Percentiles rank a stretch among this genome's conserved stretches.
These are phyloP conservation scores for Trichomalopsis sarcophagae DNA, from an alignment of 1,140 invertebrate genomes.

Conservation along the genomic window DNA sequence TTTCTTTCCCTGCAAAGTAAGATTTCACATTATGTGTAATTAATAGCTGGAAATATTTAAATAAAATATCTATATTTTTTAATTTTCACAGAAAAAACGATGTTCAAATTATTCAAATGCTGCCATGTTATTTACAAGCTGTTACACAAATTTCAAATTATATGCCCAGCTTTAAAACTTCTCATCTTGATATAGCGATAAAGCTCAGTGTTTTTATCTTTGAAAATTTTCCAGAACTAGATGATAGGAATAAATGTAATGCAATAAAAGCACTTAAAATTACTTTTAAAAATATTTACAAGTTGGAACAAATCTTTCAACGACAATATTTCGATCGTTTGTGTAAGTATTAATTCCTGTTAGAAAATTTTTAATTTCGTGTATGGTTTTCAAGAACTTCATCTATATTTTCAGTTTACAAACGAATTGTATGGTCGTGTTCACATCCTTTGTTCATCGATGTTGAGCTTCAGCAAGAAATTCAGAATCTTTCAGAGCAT, in stretches of 20 bases:
- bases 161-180: constrained; percentile 62
- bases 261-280: constrained; percentile 62
- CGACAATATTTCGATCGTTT: constrained; percentile 66
- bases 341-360: constrained; percentile 57
- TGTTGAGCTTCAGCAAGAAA: constrained; percentile 66
- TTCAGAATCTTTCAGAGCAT: constrained; percentile 55
- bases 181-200: constrained; percentile 69
- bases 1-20: constrained; percentile 61
- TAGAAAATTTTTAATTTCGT: neutral
- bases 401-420: constrained; percentile 56
- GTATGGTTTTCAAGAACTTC: neutral
- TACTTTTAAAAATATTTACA: constrained; percentile 67
- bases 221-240: constrained; percentile 73
- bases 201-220: constrained; percentile 69
- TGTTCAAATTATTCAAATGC: constrained; percentile 56
- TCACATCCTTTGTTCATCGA: constrained; percentile 74
- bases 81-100: constrained; percentile 56
- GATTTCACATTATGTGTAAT: constrained; percentile 21
- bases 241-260: constrained; percentile 15
- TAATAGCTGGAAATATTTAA: constrained; percentile 6
- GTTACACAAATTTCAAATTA: constrained; percentile 68
- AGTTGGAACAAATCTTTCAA: constrained; percentile 59
- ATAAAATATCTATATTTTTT: constrained; percentile 18
- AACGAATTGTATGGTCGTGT: constrained; percentile 76
- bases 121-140: constrained; percentile 65